Base-by-base conservation (phyloP, 2,888 invertebrate genomes). In the Lamellibrachia columna region DNA sequence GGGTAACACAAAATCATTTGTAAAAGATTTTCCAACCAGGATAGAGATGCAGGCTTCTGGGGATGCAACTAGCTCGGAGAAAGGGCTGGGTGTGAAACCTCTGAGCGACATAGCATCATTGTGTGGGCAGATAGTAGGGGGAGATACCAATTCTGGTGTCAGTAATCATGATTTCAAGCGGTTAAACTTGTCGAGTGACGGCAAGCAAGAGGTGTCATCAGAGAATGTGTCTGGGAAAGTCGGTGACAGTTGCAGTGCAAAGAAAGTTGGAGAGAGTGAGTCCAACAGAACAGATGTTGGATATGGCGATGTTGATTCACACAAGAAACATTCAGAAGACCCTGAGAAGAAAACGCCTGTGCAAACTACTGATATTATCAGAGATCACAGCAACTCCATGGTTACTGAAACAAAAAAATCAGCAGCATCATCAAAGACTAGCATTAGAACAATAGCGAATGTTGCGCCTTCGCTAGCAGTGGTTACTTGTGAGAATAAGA, bases 401-500 rank as follows among this genome's bases (percentile, higher is more conserved):
- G 4, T 75, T 22, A 75, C 75, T 6, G 22, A 75, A 75, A 15
- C n/a, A n/a, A 75, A 75, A 4, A n/a, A 75, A 15, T 75, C 75
- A 6, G 4, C 40, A 40, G 40, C 40, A 40, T 40, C 40, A 40
- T 40, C 75, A 22, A 4, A 75, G 75, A 75, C 22, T n/a, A 75
- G 75, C 75, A 22, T 6, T 75, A 75, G 6, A 22, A 4, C 75
- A 22, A 22, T 15, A 22, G 75, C 3, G 75, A 75, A 75, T 22
- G 75, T 15, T 75, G 15, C 75, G 75, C 75, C 11, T 6, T 75
- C 22, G 75, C 22, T 75, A 22, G 15, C 3, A 3, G 75, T 75
- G 75, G 2, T n/a, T 75, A 15, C 75, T 75, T 75, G 75, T n/a
- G 22, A 75, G n/a, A 58, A 92, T 28, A 92, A 75, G 90, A 75